phyloP scores from a whole-genome alignment of 2,113 vertebrate genomes.

The Halichoeres trimaculatus region DNA sequence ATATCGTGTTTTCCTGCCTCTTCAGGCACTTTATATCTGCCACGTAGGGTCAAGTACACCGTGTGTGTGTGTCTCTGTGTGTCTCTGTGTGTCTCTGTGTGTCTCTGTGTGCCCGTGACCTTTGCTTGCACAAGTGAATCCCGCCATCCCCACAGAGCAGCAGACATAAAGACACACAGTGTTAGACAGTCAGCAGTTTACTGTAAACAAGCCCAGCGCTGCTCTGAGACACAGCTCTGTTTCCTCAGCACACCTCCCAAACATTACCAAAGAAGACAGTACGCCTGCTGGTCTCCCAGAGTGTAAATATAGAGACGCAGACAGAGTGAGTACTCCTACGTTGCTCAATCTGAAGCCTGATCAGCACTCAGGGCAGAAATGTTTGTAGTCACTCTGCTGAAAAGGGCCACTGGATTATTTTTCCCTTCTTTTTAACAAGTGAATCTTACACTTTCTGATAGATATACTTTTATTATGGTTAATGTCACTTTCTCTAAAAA shows the following conservation, averaged over 20 bases:
- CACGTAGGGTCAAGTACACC: constrained; percentile 2
- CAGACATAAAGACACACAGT: constrained; percentile 32
- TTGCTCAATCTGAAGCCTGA: constrained; percentile 16
- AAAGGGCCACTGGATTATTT: constrained; percentile 18
- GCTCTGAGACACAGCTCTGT: constrained; percentile 33
- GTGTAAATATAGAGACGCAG: not conserved
- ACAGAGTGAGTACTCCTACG: constrained; percentile 10
- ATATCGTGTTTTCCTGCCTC: not conserved
- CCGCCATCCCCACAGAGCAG: not conserved
- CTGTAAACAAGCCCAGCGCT: constrained; percentile 53
- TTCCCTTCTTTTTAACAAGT: not conserved
- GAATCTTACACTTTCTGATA: too few species aligned
- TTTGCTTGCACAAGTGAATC: constrained; percentile 45
- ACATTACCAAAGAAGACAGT: constrained; percentile 24
- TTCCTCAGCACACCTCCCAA: constrained; percentile 28
- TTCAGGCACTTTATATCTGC: constrained; percentile 5
- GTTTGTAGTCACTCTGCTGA: constrained; percentile 33
- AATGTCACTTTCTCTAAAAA: too few species aligned
- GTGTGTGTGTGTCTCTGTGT: not conserved
- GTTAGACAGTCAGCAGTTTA: constrained; percentile 56
- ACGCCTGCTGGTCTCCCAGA: not conserved
- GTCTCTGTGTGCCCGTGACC: constrained; percentile 24
- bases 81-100: not conserved
- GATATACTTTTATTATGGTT: too few species aligned
- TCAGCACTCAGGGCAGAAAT: constrained; percentile 1